Evolutionary conservation across 2,113 vertebrate genomes (phyloP).

Genomic region (Etheostoma cragini): DNA sequence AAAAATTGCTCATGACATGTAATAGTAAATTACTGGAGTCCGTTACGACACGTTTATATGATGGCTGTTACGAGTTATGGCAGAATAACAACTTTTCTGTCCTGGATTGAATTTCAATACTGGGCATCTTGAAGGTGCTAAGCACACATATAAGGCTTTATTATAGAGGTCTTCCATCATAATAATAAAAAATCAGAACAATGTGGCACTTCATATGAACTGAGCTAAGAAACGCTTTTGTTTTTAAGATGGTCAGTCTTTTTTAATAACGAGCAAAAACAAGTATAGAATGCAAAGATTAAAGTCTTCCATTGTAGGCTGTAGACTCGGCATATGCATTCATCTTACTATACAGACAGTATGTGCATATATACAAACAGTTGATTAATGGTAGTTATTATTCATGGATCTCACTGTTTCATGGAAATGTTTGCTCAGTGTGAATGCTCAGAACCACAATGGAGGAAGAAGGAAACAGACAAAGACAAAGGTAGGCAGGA

Average conservation of each 20-base stretch:
- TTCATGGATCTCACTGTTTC: conserved; percentile 26
- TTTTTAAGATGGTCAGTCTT: neutral
- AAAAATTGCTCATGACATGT: conserved; percentile 47
- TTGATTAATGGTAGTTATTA: conserved; percentile 38
- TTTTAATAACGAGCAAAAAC: conserved; percentile 31
- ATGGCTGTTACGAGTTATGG: conserved; percentile 24
- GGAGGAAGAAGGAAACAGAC: conserved; percentile 20
- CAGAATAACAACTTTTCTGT: conserved; percentile 4
- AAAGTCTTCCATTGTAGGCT: conserved; percentile 49
- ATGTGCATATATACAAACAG: conserved; percentile 9
- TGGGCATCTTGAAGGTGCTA: conserved; percentile 1
- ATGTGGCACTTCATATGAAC: neutral
- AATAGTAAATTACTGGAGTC: conserved; percentile 25
- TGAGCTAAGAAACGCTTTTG: neutral
- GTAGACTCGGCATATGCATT: conserved; percentile 7
- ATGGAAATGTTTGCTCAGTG: conserved; percentile 16
- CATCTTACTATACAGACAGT: conserved; percentile 10
- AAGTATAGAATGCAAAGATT: conserved; percentile 8
- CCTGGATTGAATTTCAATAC: neutral
- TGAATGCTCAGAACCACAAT: neutral
- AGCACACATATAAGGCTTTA: neutral
- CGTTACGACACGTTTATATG: conserved; percentile 5
- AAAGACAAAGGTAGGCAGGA: conserved; percentile 17
- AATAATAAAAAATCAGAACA: conserved; percentile 12
- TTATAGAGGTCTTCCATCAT: conserved; percentile 45